Base-by-base conservation (phyloP, 2,888 invertebrate genomes). In the Halictus ligatus region DNA sequence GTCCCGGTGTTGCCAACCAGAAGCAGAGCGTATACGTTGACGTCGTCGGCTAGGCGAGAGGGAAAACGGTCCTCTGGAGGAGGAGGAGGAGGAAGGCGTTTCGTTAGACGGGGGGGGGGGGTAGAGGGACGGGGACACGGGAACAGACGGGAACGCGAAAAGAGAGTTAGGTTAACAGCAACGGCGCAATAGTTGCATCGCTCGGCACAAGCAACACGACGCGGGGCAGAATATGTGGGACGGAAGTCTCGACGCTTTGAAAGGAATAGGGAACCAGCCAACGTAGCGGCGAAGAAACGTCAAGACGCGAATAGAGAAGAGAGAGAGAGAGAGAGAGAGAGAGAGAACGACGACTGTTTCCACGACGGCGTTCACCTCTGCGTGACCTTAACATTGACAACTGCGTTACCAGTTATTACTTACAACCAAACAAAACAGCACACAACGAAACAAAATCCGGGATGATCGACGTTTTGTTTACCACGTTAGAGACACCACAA, bases 331-430 rank as follows among this genome's bases (percentile, higher is more conserved):
- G 60, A 46, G 78, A 87, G 81, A 80, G 78, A 48, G 81, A 76
- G 48, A 73, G 50, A 15, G 78, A 69, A 25, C 79, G 79, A 81
- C 82, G 80, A 87, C 73, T 58, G 81, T 84, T 85, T 80, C 35
- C 84, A 84, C 82, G n/a, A 82, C 86, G 29, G 29, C n/a, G 46
- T 69, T 85, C n/a, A 87, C 84, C 87, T 89, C 85, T 86, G 83
- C 7, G 50, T 79, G 90, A 92, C 93, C 92, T 92, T 93, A 93
- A 92, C 93, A 92, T 90, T 92, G 93, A 83, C 87, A 93, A 83
- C 87, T 79, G 88, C 46, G 69, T 69, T 81, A 73, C 77, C n/a
- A 54, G 21, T n/a, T 54, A n/a, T 21, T 10, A n/a, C 58, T n/a
- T 12, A 58, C 58, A 21, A 74, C 83, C 85, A 84, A 86, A 79